These are phyloP conservation scores for Scomber scombrus DNA, from an alignment of 2,113 vertebrate genomes.

Conservation along the genomic window DNA sequence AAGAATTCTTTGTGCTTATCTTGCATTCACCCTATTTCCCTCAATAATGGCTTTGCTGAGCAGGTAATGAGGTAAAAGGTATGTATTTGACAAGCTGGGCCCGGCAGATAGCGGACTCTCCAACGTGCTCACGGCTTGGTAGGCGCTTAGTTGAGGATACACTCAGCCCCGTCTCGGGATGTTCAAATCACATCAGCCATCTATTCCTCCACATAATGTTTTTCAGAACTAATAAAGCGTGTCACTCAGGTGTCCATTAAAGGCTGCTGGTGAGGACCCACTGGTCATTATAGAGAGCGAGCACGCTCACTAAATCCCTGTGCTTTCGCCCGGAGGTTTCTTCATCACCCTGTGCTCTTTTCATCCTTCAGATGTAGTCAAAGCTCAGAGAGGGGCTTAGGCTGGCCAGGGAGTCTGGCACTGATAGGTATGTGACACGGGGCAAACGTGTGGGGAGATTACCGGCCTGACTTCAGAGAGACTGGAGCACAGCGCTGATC, in stretches of 20 bases:
- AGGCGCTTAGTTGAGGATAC: conserved; percentile 53
- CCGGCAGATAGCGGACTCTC: conserved; percentile 69
- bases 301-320: conserved; percentile 64
- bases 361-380: conserved; percentile 64
- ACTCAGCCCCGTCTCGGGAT: conserved; percentile 52
- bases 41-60: conserved; percentile 70
- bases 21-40: conserved; percentile 73
- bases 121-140: conserved; percentile 44
- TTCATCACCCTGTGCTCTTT: conserved; percentile 64
- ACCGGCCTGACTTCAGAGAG: conserved; percentile 57
- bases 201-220: conserved; percentile 52
- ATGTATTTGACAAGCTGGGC: conserved; percentile 78
- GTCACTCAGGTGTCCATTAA: conserved; percentile 75
- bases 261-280: conserved; percentile 47
- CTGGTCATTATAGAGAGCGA: conserved; percentile 61
- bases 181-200: conserved; percentile 57
- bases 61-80: conserved; percentile 81
- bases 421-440: conserved; percentile 62
- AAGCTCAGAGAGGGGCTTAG: conserved; percentile 69
- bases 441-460: conserved; percentile 55
- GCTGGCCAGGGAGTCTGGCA: conserved; percentile 42
- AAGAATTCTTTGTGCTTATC: conserved; percentile 81
- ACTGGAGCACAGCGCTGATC: conserved; percentile 32
- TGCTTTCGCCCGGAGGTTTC: conserved; percentile 55
- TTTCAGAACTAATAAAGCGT: conserved; percentile 70